Evolutionary conservation across 2,113 vertebrate genomes (phyloP).

Genomic region (Apteryx owenii): DNA sequence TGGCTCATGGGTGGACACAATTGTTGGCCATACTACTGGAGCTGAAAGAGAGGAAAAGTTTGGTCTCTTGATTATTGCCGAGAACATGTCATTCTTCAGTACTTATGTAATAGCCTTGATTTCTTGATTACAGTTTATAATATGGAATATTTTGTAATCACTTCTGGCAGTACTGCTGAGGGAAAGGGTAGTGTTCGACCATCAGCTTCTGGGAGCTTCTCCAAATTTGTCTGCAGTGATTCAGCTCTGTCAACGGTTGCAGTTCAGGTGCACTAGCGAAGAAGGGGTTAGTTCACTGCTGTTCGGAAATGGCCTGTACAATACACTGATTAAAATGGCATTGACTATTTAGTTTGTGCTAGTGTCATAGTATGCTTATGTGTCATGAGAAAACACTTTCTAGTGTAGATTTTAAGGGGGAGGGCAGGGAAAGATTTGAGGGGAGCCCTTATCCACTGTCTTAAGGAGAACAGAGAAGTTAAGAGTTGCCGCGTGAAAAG

Average conservation of each 20-base stretch:
- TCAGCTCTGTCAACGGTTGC: background rate
- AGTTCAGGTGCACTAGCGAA: background rate
- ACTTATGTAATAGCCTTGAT: background rate
- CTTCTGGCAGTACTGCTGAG: background rate
- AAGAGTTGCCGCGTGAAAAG: background rate
- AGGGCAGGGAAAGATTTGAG: background rate
- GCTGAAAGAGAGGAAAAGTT: background rate
- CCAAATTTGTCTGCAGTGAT: background rate
- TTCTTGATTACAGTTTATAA: background rate
- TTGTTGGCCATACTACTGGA: background rate
- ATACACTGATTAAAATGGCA: background rate
- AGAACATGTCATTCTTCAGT: background rate
- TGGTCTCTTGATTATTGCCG: background rate
- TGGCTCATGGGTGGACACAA: background rate
- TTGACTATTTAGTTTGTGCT: background rate
- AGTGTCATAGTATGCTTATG: rapidly evolving
- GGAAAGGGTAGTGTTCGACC: background rate
- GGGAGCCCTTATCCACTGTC: background rate
- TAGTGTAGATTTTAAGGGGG: background rate
- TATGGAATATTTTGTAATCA: background rate
- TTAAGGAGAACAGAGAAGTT: background rate
- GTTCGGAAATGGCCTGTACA: background rate
- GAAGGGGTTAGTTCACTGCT: background rate
- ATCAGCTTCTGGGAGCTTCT: background rate
- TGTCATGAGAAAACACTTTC: background rate